A percentile compares a stretch with the other conserved stretches of the same genome.
Conservation (phyloP, 2,797 vertebrate genomes). For the Masticophis lateralis region DNA sequence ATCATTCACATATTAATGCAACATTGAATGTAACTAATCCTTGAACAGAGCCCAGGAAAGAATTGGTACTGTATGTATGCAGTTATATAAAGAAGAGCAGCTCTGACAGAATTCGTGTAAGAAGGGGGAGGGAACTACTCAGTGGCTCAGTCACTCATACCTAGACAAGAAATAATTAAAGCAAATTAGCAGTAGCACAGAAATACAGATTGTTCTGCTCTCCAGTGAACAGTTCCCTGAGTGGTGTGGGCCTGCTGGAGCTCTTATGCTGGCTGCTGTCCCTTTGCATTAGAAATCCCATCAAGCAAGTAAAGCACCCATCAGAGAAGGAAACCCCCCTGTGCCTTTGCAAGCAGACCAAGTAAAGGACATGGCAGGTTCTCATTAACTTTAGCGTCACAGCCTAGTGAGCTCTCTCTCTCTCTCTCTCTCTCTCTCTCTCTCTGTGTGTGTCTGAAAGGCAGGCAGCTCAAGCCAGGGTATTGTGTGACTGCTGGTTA, state of each 20-base stretch:
- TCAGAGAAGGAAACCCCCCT: not conserved
- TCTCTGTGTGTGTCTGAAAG: not conserved
- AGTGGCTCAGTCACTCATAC: not conserved
- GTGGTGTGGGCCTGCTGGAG: not conserved
- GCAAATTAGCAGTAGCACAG: conserved; percentile 20
- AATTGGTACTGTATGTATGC: not conserved
- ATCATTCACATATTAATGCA: not conserved
- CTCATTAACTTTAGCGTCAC: conserved; percentile 26
- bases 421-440: too few species aligned
- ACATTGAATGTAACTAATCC: not conserved
- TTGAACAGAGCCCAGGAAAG: not conserved
- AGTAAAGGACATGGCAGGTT: not conserved
- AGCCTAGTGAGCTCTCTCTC: not conserved
- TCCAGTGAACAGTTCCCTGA: not conserved
- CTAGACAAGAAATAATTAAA: conserved; percentile 16
- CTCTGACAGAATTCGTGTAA: not conserved
- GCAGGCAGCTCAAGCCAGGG: not conserved
- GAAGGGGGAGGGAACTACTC: not conserved
- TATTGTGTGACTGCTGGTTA: not conserved
- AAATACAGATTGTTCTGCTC: conserved; percentile 25
- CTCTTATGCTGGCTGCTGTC: conserved; percentile 5
- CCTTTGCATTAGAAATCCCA: conserved; percentile 19
- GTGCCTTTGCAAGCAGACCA: not conserved
- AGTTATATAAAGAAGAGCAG: not conserved
- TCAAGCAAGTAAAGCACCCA: not conserved